These are phyloP conservation scores for Luehdorfia chinensis DNA, from an alignment of 1,140 invertebrate genomes.

Conservation along the genomic window DNA sequence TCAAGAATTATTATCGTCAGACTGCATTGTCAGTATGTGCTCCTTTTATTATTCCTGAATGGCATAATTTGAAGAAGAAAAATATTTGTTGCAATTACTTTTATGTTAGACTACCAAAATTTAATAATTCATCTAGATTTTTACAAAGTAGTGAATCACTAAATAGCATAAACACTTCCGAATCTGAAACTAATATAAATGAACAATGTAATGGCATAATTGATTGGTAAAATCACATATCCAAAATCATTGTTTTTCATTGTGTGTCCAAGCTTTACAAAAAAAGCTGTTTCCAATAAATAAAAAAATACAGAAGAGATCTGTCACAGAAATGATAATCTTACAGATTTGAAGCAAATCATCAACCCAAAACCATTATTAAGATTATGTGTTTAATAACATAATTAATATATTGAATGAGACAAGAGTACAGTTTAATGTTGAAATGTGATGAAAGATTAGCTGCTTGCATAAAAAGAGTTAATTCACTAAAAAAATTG, in stretches of 20 bases:
- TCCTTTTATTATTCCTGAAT: constrained; percentile 41
- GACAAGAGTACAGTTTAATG: neutral
- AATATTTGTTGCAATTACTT: constrained; percentile 52
- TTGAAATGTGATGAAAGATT: too few species aligned
- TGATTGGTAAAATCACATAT: constrained; percentile 9
- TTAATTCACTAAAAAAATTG: constrained; percentile 7
- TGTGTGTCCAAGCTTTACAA: constrained; percentile 31
- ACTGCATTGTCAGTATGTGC: constrained; percentile 37
- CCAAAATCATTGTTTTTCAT: constrained; percentile 25
- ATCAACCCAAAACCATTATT: neutral
- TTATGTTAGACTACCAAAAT: constrained; percentile 34
- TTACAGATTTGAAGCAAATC: constrained; percentile 6
- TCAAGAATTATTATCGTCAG: constrained; percentile 44
- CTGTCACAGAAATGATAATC: neutral
- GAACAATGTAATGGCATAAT: too few species aligned
- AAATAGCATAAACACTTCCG: too few species aligned
- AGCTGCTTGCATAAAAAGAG: neutral
- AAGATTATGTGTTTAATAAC: constrained; percentile 1
- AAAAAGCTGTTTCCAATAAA: constrained; percentile 11
- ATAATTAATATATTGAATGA: constrained; percentile 2
- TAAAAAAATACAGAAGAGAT: neutral
- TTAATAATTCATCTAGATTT: constrained; percentile 18
- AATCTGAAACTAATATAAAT: too few species aligned
- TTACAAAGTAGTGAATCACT: constrained; percentile 20
- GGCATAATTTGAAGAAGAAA: constrained; percentile 31